Base-by-base conservation (phyloP, 2,797 vertebrate genomes). In the Rhinichthys osculus region DNA sequence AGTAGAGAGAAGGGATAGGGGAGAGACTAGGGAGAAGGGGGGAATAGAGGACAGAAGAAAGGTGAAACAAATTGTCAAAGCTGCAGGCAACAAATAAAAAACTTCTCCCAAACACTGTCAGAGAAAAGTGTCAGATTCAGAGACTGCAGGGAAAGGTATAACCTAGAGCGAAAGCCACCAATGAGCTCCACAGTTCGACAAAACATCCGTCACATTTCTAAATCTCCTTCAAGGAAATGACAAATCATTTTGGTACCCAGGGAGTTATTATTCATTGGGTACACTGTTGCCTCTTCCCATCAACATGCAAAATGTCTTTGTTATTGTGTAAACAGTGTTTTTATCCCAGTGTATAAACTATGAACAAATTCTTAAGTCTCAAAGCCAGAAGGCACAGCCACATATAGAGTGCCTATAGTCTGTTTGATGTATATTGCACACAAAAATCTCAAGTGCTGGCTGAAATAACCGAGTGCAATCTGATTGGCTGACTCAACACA, bases 141-240 rank as follows among this genome's bases (percentile, higher is more conserved):
- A 54, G 59, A 27, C 72, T 23, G 30, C 50, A 21, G 54, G 35
- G n/a, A 87, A 83, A 67, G 54, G n/a, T 62, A 52, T 70, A 50
- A 81, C 38, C 14, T 40, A 50, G n/a, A 47, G 44, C 3, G 3
- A 83, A 74, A n/a, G 13, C 21, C 33, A 82, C 19, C 47, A 85
- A 23, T 84, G 21, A 33, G 10, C 9, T 83, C 33, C 71, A 74
- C 30, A 13, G 4, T 35, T 80, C 70, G 16, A 57, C n/a, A 7
- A 80, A 79, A 83, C 71, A 66, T 69, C 47, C 33, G 69, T 67
- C n/a, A 71, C 57, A 84, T 74, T 87, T 77, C 38, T 64, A 38
- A 77, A 71, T 77, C 42, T 85, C 70, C 42, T 70, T 84, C 35
- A 77, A 84, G 38, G 6, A 71, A 52, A 50, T 78, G 70, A 73